phyloP scores from a whole-genome alignment of 2,797 vertebrate genomes.

The Helostoma temminkii region DNA sequence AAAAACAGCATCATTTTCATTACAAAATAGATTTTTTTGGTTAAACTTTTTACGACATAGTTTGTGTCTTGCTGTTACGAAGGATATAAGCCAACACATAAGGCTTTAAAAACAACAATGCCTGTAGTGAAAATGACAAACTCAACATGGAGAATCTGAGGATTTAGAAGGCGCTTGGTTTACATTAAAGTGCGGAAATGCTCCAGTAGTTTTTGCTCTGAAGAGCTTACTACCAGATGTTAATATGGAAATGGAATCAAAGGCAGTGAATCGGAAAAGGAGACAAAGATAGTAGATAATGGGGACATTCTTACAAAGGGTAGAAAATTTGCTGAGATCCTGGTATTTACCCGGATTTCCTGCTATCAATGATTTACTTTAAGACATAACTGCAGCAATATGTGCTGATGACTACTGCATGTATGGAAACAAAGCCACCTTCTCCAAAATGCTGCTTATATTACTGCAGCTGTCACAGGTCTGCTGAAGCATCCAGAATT shows the following conservation, averaged over 20 bases:
- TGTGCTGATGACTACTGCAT: background rate
- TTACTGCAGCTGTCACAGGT: background rate
- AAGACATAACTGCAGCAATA: background rate
- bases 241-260: background rate
- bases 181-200: constrained; percentile 36
- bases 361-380: background rate
- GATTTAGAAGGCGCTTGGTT: constrained; percentile 6
- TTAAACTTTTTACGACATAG: background rate
- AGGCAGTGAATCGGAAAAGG: background rate
- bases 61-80: background rate
- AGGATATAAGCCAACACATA: background rate
- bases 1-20: background rate
- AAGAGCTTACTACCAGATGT: constrained; percentile 6
- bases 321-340: background rate
- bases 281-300: background rate
- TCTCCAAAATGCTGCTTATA: background rate
- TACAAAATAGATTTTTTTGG: too few relatives aligned
- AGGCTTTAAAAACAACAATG: background rate
- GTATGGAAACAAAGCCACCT: background rate
- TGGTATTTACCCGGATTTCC: background rate
- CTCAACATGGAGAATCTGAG: background rate
- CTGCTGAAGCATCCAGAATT: background rate
- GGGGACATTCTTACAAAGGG: background rate
- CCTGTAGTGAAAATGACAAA: background rate
- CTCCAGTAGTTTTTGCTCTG: constrained; percentile 4